phyloP scores from a whole-genome alignment of 2,888 invertebrate genomes.

The Ethmia dodecea region DNA sequence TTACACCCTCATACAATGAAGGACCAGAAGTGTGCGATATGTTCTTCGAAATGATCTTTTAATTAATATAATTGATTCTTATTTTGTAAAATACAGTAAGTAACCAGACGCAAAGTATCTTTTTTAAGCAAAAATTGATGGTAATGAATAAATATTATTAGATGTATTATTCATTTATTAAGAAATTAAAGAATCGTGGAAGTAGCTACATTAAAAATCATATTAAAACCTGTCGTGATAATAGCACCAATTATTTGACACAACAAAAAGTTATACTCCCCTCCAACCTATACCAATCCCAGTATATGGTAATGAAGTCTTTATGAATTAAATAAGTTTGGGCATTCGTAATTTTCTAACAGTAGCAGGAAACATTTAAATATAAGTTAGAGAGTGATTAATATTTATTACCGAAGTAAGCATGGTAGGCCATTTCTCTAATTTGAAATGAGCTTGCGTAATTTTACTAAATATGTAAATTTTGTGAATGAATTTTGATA shows the following conservation, averaged over 20 bases:
- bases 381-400: slow-evolving; percentile 61
- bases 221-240: slow-evolving; percentile 3
- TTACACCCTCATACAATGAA: no score
- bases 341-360: slow-evolving; percentile 49
- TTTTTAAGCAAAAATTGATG: no score
- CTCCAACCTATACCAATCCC: slow-evolving; percentile 40
- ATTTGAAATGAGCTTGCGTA: slow-evolving; percentile 28
- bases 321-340: slow-evolving; percentile 52
- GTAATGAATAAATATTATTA: no score
- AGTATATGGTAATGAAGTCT: slow-evolving; percentile 60
- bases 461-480: slow-evolving; percentile 26
- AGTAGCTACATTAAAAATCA: no score
- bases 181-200: no score
- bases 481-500: slow-evolving; percentile 34
- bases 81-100: no score
- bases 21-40: no score
- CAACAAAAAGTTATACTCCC: slow-evolving; percentile 9
- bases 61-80: no score
- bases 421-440: slow-evolving; percentile 27
- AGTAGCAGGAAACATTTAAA: slow-evolving; percentile 69
- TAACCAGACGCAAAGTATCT: no score
- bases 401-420: slow-evolving; percentile 57
- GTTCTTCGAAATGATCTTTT: no score
- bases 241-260: slow-evolving; percentile 7
- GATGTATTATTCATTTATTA: no score